Evolutionary conservation across 2,888 invertebrate genomes (phyloP), one percentile per base, ranked within the genome.

Genomic region (Eugnorisma glareosa): DNA sequence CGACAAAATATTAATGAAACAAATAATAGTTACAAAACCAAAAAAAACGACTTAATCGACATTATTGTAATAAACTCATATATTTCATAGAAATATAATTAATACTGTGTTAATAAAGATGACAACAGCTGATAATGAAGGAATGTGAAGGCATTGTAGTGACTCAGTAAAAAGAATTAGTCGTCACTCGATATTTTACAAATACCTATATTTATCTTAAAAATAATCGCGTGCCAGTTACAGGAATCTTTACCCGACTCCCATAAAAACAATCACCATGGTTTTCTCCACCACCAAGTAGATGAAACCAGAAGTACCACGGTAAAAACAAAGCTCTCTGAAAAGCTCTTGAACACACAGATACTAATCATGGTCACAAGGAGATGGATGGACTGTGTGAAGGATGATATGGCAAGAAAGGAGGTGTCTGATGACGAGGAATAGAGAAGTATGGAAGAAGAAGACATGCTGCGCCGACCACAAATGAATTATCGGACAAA

Each of bases 181-280:
- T 59, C 67, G 67, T 40, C 28, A 31, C 15, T 43, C 48, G 37
- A 64, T 21, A 67, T 72, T 54, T 54, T 66, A 67, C 67, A 67
- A 67, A 73, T 59, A 78, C 70, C 57, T 40, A 51, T 84, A 70
- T 84, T 81, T 84, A 68, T 64, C 63, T 75, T 66, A 57, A 78
- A 75, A 80, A 79, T 83, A 78, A 69, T 74, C 79, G 61, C 43
- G 63, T 75, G 70, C 72, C 63, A 37, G 69, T 75, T 71, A 86
- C 79, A 40, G 61, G 79, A 71, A 74, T 61, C 54, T 73, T 72
- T 59, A 83, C 77, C 86, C 71, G 59, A 72, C 72, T 70, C 69
- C 51, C 79, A 72, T 86, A 85, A 88, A 88, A 82, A 88, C 82
- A 88, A 88, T 77, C 66, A 40, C 77, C 69, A 74, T 70, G 63